Base-by-base conservation (phyloP, 1,140 invertebrate genomes). In the Zaprionus taronus region DNA sequence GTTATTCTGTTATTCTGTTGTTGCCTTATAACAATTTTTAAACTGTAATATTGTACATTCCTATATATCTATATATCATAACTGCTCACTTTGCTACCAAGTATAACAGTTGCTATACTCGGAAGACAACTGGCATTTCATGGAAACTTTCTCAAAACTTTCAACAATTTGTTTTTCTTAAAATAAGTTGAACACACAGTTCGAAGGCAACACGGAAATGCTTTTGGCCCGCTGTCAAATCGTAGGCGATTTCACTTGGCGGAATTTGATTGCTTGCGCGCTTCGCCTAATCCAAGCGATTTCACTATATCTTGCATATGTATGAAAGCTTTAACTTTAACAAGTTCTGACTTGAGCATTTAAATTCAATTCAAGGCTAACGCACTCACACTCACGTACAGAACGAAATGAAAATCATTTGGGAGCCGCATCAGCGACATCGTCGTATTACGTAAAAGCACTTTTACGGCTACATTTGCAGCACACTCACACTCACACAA, bases 361-460 rank as follows among this genome's bases (percentile, higher is more conserved):
- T 83, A 86, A 82, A 86, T 82, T 86, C 65, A 58, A 72, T 86
- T 82, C 72, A 86, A 86, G 83, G 77, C 66, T 79, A 60, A 76
- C 55, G 60, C 38, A 53, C 44, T 24, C 47, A 56, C 60, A 58
- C 44, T 77, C 76, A 86, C 72, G 83, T 83, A 78, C 77, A 64
- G 44, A 80, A 87, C 53, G 60, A 75, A 75, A 75, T 69, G 67
- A 79, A 83, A 89, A 89, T 87, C 83, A 78, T 87, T 72, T 60
- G 78, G 83, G 84, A 83, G 53, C 61, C 76, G 82, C 79, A 76
- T 76, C 77, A 78, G 83, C 61, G 64, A 80, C 69, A 75, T 53
- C 70, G 81, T 81, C 83, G 77, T 80, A 87, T 87, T 87, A 87
- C 83, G 80, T 83, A 87, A 87, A 87, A 87, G 84, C 84, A 81